phyloP scores from a whole-genome alignment of 1,140 invertebrate species.

The Lucilia sericata region DNA sequence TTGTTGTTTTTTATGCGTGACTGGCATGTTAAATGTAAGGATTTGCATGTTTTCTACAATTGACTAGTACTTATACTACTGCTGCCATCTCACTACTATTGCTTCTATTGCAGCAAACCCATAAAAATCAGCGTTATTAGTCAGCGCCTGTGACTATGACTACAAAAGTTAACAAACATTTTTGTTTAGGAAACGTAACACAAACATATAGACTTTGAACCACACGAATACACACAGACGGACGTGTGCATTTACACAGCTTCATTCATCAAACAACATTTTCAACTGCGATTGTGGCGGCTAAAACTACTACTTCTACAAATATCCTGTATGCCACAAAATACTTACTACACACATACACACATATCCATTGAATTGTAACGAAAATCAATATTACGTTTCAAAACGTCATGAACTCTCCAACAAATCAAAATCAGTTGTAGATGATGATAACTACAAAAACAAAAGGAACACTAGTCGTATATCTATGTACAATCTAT shows the following conservation, averaged over 20 bases:
- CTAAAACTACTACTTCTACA: not conserved
- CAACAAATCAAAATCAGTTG: not conserved
- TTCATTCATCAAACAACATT: not conserved
- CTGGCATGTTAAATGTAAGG: not conserved
- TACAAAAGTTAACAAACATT: not conserved
- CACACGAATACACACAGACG: not conserved
- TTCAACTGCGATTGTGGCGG: not conserved
- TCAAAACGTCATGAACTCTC: not conserved
- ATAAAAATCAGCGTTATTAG: not conserved
- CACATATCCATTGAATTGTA: not conserved
- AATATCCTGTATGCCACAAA: not conserved
- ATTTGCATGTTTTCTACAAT: not conserved
- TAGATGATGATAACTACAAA: not conserved
- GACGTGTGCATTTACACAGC: not conserved
- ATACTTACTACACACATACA: not conserved
- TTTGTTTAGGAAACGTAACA: not conserved
- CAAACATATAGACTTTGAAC: not conserved
- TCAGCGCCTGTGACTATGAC: not conserved
- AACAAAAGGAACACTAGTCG: not conserved
- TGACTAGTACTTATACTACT: not conserved
- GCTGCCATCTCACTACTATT: not conserved
- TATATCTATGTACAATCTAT: not conserved
- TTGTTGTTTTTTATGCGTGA: not conserved
- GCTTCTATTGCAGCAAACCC: not conserved
- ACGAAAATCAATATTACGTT: constrained; percentile 23